phyloP scores from a whole-genome alignment of 2,113 vertebrate species.

The Cichladusa arquata region DNA sequence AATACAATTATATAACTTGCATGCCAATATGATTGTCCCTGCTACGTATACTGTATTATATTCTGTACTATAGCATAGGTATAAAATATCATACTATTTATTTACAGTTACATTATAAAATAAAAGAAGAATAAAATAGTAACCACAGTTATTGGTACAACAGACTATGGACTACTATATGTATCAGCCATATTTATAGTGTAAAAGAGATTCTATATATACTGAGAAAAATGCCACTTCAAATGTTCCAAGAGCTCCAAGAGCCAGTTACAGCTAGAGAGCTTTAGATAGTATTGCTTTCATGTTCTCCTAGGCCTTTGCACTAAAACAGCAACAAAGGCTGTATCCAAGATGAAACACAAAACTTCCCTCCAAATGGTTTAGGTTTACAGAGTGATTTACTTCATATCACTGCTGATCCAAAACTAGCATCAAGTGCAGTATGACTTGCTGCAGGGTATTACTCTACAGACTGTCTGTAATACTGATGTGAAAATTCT shows the following conservation, averaged over 20 bases:
- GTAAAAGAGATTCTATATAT: not conserved
- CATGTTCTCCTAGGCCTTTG: not conserved
- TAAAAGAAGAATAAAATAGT: not conserved
- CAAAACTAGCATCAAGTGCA: not conserved
- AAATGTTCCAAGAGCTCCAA: not conserved
- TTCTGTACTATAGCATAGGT: not conserved
- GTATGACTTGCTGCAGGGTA: not conserved
- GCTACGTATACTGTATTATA: not conserved
- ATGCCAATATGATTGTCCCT: not conserved
- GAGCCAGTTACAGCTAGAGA: not conserved
- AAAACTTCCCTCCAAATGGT: not conserved
- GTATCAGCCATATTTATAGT: not conserved
- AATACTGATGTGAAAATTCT: not conserved
- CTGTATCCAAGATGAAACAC: not conserved
- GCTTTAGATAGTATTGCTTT: not conserved
- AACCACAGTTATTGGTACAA: not conserved
- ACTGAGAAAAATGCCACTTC: not conserved
- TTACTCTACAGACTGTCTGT: not conserved
- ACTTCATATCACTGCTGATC: not conserved
- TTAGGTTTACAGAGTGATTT: not conserved
- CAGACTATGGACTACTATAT: not conserved
- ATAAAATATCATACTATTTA: not conserved
- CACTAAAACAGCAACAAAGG: not conserved
- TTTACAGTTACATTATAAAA: not conserved
- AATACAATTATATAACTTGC: not conserved